Evolutionary conservation across 37 sponge, comb jelly and placozoan species (phyloP).

Genomic region (Theonella swinhoei): DNA sequence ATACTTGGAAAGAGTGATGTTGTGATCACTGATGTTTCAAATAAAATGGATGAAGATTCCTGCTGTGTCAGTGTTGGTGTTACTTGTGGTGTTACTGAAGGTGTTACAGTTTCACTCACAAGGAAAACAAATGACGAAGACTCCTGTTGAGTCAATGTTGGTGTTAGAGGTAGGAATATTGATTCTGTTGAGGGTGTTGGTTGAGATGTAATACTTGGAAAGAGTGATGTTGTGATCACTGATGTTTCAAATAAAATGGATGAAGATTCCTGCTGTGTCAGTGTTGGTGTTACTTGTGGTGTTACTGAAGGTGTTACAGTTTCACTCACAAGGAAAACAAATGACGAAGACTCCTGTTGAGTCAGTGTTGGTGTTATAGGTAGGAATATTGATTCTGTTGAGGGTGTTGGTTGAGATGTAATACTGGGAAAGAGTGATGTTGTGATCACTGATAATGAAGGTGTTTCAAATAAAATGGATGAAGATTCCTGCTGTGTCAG

Average conservation of each 20-base stretch:
- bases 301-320: too few relatives aligned
- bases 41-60: neutral
- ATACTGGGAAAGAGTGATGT: neutral
- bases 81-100: too few relatives aligned
- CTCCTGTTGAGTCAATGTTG: neutral
- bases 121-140: too few relatives aligned
- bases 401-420: neutral
- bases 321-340: too few relatives aligned
- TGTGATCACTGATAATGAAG: neutral
- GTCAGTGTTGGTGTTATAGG: conserved; percentile 1
- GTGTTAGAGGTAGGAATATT: neutral
- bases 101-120: too few relatives aligned
- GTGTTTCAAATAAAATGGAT: neutral
- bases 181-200: neutral
- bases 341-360: neutral
- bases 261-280: neutral
- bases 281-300: neutral
- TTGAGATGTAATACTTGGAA: too few relatives aligned
- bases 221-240: neutral
- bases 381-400: neutral
- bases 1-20: neutral
- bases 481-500: neutral
- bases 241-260: neutral
- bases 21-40: neutral
- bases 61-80: neutral